Base-by-base conservation (phyloP, 2,888 invertebrate genomes). In the Heteromyza rotundicornis region DNA sequence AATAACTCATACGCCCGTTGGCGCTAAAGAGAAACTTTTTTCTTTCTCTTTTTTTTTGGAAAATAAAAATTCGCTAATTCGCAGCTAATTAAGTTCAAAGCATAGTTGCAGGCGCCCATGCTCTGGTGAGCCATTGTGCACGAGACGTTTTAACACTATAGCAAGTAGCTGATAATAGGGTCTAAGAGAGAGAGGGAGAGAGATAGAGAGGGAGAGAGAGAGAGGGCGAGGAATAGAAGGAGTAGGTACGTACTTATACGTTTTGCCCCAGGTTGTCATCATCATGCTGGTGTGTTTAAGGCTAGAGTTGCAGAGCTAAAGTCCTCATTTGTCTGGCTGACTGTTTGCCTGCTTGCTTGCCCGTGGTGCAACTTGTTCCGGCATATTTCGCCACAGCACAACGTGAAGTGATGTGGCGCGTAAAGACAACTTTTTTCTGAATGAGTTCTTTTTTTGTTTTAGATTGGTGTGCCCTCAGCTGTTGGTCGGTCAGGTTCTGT, bases 81-180 rank as follows among this genome's bases (percentile, higher is more conserved):
- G 73, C 75, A 69, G 75, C 74, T 74, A 74, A 74, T 74, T 74
- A 74, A 76, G 74, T 76, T 75, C 75, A 74, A 74, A 74, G 76
- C 73, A 70, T 68, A 60, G 68, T 73, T 76, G 54, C 67, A 70
- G 73, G 76, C 71, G 54, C 19, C 55, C 56, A 54, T 14, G 2
- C 20, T 7, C 14, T 16, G n/a, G n/a, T n/a, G n/a, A n/a, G n/a
- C n/a, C n/a, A n/a, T 55, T 40, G n/a, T n/a, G n/a, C n/a, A 22
- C 40, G 5, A n/a, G 53, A 17, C 35, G 19, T 53, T 52, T 50
- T 50, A 49, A 44, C 32, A 57, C 44, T 27, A 17, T 57, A 8
- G 35, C 53, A 40, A 12, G 24, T 47, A 14, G 22, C n/a, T 23
- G 56, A 40, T 2, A 56, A 40, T 8, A 3, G 10, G 40, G 7